Evolutionary conservation across 2,888 invertebrate species (phyloP), one percentile per base, ranked within the genome.

Genomic region (Oscheius sp.): DNA sequence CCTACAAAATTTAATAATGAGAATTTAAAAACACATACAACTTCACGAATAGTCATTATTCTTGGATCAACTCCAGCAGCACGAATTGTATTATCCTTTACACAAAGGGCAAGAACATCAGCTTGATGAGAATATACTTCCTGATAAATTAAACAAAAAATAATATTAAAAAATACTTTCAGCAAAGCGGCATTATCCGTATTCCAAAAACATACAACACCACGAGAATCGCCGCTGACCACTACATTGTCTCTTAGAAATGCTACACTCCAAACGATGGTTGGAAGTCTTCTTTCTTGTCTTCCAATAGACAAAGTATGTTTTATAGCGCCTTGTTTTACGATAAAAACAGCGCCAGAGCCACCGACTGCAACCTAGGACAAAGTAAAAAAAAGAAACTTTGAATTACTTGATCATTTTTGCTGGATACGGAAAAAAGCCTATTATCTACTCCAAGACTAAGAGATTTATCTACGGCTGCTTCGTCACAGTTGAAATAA

Each of bases 41-140:
- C 72, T 38, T 74, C 67, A 6, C 67, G 67, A 14, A 83, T 51
- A 0, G 70, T 68, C 41, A 77, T 80, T 44, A 84, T 81, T 28
- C 82, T 70, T 20, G 80, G 76, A 68, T 84, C 84, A 8, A 81
- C 78, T 6, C 84, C 84, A 3, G 82, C 71, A 1, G 78, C 81
- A 51, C 74, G 71, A 2, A 83, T 66, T 0, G 36, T 38, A 14
- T 66, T 73, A 12, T 73, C 71, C 0, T 67, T 49, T 14, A 51
- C 33, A 12, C 72, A 68, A 64, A 84, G 51, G 1, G 79, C 62
- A 8, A 84, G 66, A 36, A 84, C 66, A 33, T 81, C 79, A 0
- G 78, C 77, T 67, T 82, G 78, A 38, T 80, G 73, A 6, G 80
- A 72, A 6, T 61, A 44, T 1, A 83, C 57, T 8, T 64, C 63